Base-by-base conservation (phyloP, 92 coral and sea anemone species). In the Umimayanthus chanpuru region DNA sequence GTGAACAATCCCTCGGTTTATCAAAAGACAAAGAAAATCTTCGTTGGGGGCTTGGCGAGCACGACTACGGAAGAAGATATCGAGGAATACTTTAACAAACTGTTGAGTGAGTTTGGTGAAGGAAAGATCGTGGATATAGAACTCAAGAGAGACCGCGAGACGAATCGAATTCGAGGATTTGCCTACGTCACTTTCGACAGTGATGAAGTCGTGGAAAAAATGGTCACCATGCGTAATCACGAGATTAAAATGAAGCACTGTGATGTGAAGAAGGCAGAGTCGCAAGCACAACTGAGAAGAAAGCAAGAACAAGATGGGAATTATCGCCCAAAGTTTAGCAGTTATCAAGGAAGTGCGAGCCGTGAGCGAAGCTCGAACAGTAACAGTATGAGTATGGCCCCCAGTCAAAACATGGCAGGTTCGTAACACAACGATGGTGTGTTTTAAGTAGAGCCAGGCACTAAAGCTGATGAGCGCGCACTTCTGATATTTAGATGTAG, bases 21-120 rank as follows among this genome's bases (percentile, higher is more conserved):
- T 64, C 87, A 94, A 56, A 92, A 92, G 84, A 91, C 96, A 20
- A 88, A 91, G 18, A 96, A 96, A 88, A 93, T 96, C 47, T 96
- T 96, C 82, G 98, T 96, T 41, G 98, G 98, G 11, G 98, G 98
- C 2, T 83, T 96, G 18, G 98, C 98, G 20, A 96, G 98, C 81
- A 93, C 98, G 11, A 94, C 98, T 1, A 90, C 95, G 2, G 98
- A 96, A 80, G 95, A 88, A 12, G 98, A 96, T 71, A 92, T 96
- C n/a, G 79, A 92, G 1, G 98, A 96, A 8, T 96, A 95, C 89
- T 96, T 96, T 87, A 85, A 77, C 9, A 88, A 88, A n/a, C 79
- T 96, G 61, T 96, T 97, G 76, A 74, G 81, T n/a, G 93, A 96
- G 67, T 91, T 89, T 61, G 98, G 98, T 55, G 73, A 79, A 53